Evolutionary conservation across 1,140 invertebrate species (phyloP).

Genomic region (Procambarus clarkii): DNA sequence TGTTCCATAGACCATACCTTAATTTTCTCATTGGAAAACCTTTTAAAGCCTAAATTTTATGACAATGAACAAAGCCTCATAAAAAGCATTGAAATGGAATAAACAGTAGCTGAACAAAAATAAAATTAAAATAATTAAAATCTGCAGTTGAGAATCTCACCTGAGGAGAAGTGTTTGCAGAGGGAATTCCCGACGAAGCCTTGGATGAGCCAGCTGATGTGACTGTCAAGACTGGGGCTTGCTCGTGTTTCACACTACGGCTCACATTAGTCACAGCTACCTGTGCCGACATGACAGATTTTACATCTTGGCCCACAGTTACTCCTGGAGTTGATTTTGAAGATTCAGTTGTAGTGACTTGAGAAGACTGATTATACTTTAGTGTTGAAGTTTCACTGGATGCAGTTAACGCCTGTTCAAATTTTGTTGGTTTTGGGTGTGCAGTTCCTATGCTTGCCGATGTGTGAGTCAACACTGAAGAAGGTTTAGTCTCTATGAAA

Average conservation of each 20-base stretch:
- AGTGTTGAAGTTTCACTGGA: constrained; percentile 1
- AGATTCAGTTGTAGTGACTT: neutral
- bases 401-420: neutral
- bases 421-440: neutral
- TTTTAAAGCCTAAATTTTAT: no score
- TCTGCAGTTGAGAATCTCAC: neutral
- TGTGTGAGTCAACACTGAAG: neutral
- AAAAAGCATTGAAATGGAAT: no score
- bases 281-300: neutral
- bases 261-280: neutral
- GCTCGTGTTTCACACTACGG: neutral
- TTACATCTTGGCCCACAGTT: neutral
- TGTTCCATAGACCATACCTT: no score
- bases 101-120: no score
- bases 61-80: no score
- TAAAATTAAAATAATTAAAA: neutral
- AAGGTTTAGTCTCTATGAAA: constrained; percentile 32
- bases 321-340: neutral
- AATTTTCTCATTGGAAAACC: no score
- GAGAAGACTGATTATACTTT: neutral
- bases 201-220: constrained; percentile 74
- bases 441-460: neutral
- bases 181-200: constrained; percentile 44
- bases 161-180: constrained; percentile 31
- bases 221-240: neutral